phyloP scores from a whole-genome alignment of 2,113 vertebrate species.

The Chionis minor region DNA sequence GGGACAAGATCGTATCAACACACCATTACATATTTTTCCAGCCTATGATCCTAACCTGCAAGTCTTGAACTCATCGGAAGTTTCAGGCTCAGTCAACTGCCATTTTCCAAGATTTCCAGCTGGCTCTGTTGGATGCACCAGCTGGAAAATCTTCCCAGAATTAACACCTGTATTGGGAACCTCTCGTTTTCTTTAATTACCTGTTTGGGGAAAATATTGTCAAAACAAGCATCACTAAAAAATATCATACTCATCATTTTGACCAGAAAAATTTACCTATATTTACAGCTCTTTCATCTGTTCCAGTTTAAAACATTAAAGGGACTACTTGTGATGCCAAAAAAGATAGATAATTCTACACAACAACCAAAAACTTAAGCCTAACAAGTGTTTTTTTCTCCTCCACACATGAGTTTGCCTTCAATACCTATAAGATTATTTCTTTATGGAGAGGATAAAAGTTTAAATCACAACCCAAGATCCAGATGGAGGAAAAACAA shows the following conservation, averaged over 20 bases:
- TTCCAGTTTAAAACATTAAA: neutral
- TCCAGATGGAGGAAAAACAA: neutral
- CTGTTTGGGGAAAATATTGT: neutral
- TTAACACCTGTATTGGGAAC: neutral
- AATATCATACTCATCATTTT: neutral
- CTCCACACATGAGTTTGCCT: neutral
- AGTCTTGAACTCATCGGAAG: neutral
- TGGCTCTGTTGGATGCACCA: neutral
- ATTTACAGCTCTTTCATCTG: neutral
- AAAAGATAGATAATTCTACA: neutral
- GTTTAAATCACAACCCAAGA: neutral
- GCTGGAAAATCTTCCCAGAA: neutral
- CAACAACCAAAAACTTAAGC: neutral
- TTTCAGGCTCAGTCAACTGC: neutral
- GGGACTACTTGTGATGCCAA: neutral
- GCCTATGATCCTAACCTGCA: neutral
- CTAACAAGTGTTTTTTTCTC: accelerated
- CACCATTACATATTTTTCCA: accelerated
- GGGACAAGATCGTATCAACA: neutral
- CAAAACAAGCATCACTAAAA: neutral
- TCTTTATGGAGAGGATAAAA: neutral
- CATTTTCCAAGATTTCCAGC: neutral
- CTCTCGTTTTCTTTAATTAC: neutral
- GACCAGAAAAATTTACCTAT: neutral
- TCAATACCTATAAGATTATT: neutral